A percentile compares a stretch with the other conserved stretches of the same genome.
These are phyloP conservation scores for Athene cunicularia DNA, from an alignment of 2,113 vertebrate genomes.

Conservation along the genomic window DNA sequence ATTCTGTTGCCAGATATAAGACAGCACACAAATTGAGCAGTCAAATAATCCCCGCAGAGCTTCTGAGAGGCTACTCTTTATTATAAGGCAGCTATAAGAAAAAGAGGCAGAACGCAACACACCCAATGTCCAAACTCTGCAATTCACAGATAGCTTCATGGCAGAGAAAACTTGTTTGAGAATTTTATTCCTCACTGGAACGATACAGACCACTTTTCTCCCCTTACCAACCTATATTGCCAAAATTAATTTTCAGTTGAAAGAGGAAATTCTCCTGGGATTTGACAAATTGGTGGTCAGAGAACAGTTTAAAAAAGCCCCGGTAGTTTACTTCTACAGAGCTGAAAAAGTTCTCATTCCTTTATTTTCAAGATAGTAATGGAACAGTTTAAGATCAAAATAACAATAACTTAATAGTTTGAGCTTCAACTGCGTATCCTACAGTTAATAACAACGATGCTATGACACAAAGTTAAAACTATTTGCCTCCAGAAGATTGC, in stretches of 20 bases:
- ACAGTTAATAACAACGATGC: neutral
- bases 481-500: neutral
- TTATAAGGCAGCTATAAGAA: neutral
- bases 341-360: neutral
- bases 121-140: neutral
- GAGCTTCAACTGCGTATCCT: neutral
- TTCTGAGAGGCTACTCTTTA: neutral
- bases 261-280: neutral
- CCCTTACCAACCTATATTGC: neutral
- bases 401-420: neutral
- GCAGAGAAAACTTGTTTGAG: neutral
- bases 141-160: neutral
- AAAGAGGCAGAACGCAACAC: neutral
- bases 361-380: neutral
- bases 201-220: fast-evolving
- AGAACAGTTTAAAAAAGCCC: neutral
- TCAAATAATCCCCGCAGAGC: neutral
- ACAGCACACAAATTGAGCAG: neutral
- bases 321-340: neutral
- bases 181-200: neutral
- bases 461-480: neutral
- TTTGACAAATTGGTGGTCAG: neutral
- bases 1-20: neutral
- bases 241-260: neutral
- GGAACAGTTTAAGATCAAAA: neutral